These are phyloP conservation scores for Scomber scombrus DNA, from an alignment of 2,113 vertebrate genomes.

Conservation along the genomic window DNA sequence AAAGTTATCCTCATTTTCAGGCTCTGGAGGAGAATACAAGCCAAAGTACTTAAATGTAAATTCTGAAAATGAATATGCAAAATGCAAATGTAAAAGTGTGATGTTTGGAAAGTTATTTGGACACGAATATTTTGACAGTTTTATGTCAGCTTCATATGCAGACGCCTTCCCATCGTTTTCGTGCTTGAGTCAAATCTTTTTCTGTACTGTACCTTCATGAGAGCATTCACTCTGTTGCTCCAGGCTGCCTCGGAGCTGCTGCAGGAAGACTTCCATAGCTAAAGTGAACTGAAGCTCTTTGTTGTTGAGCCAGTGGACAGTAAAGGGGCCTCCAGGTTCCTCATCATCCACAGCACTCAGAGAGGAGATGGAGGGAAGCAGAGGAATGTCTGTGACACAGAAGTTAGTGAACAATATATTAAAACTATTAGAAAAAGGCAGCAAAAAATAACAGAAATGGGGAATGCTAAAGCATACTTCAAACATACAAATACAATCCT, in stretches of 20 bases:
- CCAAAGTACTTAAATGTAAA: background rate
- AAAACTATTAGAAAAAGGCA: background rate
- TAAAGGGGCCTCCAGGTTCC: constrained; percentile 92
- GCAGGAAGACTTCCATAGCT: constrained; percentile 96
- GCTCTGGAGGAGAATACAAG: constrained; percentile 61
- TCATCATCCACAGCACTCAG: constrained; percentile 90
- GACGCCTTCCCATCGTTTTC: background rate
- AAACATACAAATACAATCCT: constrained; percentile 50
- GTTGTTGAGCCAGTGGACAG: constrained; percentile 98
- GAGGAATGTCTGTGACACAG: constrained; percentile 91
- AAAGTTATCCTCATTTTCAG: constrained; percentile 69
- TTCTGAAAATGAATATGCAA: background rate
- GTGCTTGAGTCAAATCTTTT: background rate
- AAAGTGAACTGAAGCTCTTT: constrained; percentile 97
- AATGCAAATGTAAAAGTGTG: background rate
- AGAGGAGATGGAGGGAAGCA: constrained; percentile 97
- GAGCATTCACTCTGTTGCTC: constrained; percentile 89
- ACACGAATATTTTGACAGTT: background rate
- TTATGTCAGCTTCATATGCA: background rate
- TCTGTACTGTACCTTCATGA: constrained; percentile 88
- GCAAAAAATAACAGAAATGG: background rate
- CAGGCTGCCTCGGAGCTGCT: constrained; percentile 90
- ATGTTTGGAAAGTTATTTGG: background rate
- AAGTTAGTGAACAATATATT: background rate
- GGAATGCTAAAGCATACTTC: constrained; percentile 29